Evolutionary conservation across 2,113 vertebrate species (phyloP), one percentile per base, ranked within the genome.

Genomic region (Scartelaos histophorus): DNA sequence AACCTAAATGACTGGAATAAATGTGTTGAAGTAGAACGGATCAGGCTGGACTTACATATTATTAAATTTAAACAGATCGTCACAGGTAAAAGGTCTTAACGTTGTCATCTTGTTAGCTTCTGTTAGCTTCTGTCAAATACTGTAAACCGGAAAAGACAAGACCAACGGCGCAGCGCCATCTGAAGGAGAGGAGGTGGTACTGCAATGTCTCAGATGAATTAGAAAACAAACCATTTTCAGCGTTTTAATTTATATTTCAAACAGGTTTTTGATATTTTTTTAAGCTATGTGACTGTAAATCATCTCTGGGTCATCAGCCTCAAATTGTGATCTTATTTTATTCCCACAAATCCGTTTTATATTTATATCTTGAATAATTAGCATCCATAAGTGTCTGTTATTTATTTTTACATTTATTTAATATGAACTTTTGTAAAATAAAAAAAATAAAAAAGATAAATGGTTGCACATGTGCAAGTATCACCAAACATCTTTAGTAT

Each of bases 1-100:
- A 5, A 29, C 57, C 4, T 0, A 13, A 3, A 11, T 1, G 12
- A 2, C 5, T 13, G 57, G 22, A 9, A 62, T 10, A 62, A 1
- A 19, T 35, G 25, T 35, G 16, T 62, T 1, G 10, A 9, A 19
- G 0, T 4, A 1, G 66, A 67, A 69, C 0, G 0, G 13, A 58
- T 1, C 1, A 1, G 0, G 16, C 2, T 7, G 0, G 10, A 90
- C 96, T 97, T 87, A 98, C 96, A 97, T 97, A 61, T 97, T 97
- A 87, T 98, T 99, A 89, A 98, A 99, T 89, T 96, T 95, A 78
- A 99, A 99, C 5, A 99, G 84, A 46, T 97, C 97, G 38, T 98
- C 96, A 79, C 97, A 98, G 2, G 94, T 97, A 76, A 99, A 98
- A 0, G 96, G 94, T 49, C 97, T 91, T 1, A 98, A 89, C 17